Evolutionary conservation across 2,797 vertebrate species (phyloP), one percentile per base, ranked within the genome.

Genomic region (Pantherophis vulpinus): DNA sequence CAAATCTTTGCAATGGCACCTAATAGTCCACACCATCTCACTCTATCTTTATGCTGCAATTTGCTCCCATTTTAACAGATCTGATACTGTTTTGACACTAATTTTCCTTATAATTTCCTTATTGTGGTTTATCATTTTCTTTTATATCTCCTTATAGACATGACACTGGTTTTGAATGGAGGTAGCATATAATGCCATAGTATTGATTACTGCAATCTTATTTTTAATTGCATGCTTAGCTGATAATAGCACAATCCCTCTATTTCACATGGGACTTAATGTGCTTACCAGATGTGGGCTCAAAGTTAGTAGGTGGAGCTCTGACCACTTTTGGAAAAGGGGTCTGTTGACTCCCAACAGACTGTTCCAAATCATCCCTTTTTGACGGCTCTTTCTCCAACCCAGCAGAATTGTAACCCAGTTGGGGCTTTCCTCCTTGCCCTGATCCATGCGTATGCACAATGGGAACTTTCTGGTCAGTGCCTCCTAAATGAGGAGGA

Each of bases 401-500:
- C 60, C 94, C 96, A 0, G 95, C 88, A 91, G 94, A 96, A 86
- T 54, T 93, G 66, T 95, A 88, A 58, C 89, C 70, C 89, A 93
- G 4, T 1, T 93, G 1, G 0, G 91, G 23, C 89, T 96, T 96
- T 25, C 51, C 95, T 42, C 37, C 55, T 55, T 97, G 93, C 54
- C 61, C 93, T 70, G 18, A 16, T 91, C 95, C 90, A 25, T 93
- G 66, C 58, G 89, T 94, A 89, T 94, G 86, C 63, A 94, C 93
- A 58, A 32, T 25, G n/a, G 87, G 91, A 92, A 94, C 89, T 60
- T 95, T 97, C 58, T n/a, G 70, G 25, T 95, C 96, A 54, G 95
- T 93, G 88, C 95, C 96, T 94, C 96, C 97, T 91, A 95, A 95
- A 87, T 94, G 95, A 87, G 97, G 97, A 95, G 97, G 98, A 92